Conservation (phyloP, 2,113 vertebrate species). For the Plotosus lineatus region DNA sequence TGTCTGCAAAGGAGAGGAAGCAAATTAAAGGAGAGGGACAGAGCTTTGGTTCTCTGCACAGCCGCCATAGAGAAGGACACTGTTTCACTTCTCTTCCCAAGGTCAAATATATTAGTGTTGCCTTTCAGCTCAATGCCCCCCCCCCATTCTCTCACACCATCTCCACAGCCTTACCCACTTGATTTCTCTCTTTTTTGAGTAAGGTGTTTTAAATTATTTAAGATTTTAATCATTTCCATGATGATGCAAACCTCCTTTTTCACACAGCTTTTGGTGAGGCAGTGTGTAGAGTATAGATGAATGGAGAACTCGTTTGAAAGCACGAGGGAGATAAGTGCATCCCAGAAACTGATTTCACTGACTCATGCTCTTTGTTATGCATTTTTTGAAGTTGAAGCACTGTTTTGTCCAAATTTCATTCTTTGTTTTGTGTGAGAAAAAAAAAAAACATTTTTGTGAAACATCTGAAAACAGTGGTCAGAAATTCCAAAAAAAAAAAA, state of each 20-base stretch:
- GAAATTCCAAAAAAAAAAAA: background rate
- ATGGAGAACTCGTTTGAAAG: conserved; percentile 12
- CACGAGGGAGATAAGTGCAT: conserved; percentile 30
- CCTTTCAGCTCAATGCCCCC: conserved; percentile 18
- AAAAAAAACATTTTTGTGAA: background rate
- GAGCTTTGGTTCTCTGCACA: background rate
- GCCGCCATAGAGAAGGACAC: conserved; percentile 26
- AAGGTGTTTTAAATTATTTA: conserved; percentile 51
- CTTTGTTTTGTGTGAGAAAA: background rate
- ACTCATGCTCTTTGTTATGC: conserved; percentile 47
- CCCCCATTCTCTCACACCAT: background rate
- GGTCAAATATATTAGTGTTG: conserved; percentile 48
- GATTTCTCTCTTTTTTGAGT: conserved; percentile 33
- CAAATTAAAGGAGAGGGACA: conserved; percentile 40
- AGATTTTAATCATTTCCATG: conserved; percentile 56
- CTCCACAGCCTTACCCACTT: conserved; percentile 4
- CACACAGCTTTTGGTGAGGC: conserved; percentile 23
- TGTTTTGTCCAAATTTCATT: conserved; percentile 13
- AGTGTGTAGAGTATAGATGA: conserved; percentile 22
- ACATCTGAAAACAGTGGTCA: background rate
- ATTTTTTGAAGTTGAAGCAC: conserved; percentile 39
- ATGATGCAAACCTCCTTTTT: conserved; percentile 24
- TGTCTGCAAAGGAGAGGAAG: conserved; percentile 44
- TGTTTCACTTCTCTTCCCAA: conserved; percentile 49
- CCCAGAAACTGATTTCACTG: conserved; percentile 47